A percentile compares a stretch with the other conserved stretches of the same genome.
Evolutionary conservation across 2,113 vertebrate species (phyloP).

Genomic region (Halcyon malimbica): DNA sequence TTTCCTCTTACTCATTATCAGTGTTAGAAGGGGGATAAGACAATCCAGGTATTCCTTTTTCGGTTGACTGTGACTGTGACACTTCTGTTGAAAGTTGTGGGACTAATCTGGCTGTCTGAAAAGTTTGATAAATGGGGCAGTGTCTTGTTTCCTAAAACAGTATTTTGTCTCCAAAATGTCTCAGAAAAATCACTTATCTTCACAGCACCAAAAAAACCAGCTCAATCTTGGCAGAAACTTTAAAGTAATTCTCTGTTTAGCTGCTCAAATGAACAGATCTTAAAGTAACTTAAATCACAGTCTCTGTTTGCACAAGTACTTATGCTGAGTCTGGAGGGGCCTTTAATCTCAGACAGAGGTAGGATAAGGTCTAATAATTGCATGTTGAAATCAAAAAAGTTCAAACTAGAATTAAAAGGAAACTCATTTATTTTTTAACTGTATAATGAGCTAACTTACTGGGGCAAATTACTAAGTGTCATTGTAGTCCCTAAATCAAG

Average conservation of each 20-base stretch:
- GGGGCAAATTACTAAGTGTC: slow-evolving; percentile 16
- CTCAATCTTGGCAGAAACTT: neutral
- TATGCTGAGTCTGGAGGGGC: slow-evolving; percentile 2
- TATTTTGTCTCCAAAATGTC: neutral
- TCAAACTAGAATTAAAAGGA: slow-evolving; percentile 22
- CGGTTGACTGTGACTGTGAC: neutral
- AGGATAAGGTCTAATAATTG: slow-evolving; percentile 23
- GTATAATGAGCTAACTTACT: neutral
- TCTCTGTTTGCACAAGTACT: slow-evolving; percentile 28
- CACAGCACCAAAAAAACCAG: neutral
- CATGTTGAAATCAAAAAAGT: slow-evolving; percentile 22
- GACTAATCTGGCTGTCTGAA: neutral
- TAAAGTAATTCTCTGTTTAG: slow-evolving; percentile 5
- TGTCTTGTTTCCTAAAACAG: neutral
- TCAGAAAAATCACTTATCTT: neutral
- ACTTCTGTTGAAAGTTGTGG: neutral
- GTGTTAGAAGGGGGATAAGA: neutral
- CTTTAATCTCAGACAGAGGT: slow-evolving; percentile 37
- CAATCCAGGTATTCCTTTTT: neutral
- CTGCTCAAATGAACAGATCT: neutral
- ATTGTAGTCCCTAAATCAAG: slow-evolving; percentile 50
- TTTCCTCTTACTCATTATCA: neutral
- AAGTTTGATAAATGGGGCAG: neutral
- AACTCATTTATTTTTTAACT: slow-evolving; percentile 29
- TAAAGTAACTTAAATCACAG: slow-evolving; percentile 6